Percentiles rank a stretch among this genome's conserved stretches.
These are phyloP conservation scores for Lasiommata megera DNA, from an alignment of 2,888 invertebrate species.

Conservation along the genomic window DNA sequence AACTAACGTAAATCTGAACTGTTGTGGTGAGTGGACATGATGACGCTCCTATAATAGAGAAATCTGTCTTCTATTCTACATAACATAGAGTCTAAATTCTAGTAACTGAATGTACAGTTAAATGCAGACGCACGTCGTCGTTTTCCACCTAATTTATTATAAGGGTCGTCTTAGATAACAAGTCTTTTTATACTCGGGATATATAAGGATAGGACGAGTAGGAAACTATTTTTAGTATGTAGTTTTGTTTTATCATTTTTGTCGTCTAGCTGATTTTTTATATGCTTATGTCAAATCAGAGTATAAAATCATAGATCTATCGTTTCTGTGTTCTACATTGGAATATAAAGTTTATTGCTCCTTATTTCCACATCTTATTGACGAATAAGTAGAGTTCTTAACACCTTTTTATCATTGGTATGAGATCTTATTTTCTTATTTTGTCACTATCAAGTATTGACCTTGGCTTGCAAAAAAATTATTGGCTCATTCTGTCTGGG, in stretches of 20 bases:
- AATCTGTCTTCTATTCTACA: background rate
- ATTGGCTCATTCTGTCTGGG: background rate
- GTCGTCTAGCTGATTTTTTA: background rate
- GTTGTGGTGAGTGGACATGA: background rate
- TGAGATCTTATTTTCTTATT: no score
- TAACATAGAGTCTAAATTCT: background rate
- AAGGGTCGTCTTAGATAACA: constrained; percentile 21
- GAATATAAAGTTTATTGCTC: no score
- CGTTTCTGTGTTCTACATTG: no score
- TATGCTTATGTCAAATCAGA: no score
- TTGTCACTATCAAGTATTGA: background rate
- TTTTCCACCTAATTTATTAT: constrained; percentile 28
- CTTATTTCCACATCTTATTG: no score
- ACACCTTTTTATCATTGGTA: no score
- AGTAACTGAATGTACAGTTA: background rate
- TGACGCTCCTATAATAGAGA: background rate
- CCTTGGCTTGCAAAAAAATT: background rate
- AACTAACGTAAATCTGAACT: background rate
- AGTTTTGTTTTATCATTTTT: background rate
- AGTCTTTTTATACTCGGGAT: constrained; percentile 4
- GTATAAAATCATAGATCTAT: no score
- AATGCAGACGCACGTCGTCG: constrained; percentile 15
- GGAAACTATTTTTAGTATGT: background rate
- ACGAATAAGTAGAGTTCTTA: no score
- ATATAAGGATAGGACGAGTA: background rate